Conservation (phyloP, 2,797 vertebrate genomes). For the Tauraco hartlaubi region DNA sequence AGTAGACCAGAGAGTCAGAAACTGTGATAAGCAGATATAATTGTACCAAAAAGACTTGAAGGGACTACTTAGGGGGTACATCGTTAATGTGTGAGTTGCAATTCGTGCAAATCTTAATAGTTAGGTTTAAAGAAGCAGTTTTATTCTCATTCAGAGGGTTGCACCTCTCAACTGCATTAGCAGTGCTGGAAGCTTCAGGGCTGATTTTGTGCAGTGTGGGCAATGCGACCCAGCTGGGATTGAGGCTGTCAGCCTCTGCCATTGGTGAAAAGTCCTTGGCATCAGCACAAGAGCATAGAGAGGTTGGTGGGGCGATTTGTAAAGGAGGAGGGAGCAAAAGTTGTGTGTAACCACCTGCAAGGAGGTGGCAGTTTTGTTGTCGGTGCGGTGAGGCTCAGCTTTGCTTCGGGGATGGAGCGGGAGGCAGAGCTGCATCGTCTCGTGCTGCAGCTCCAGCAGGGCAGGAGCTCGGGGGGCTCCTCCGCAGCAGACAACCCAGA, state of each 20-base stretch:
- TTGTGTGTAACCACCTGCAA: not conserved
- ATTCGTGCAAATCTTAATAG: not conserved
- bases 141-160: not conserved
- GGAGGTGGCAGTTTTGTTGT: not conserved
- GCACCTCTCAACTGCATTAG: not conserved
- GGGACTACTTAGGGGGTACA: not conserved
- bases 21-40: not conserved
- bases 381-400: not conserved
- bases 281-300: not conserved
- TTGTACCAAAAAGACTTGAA: not conserved
- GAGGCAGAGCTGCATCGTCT: not conserved
- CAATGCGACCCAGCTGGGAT: not conserved
- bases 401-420: not conserved
- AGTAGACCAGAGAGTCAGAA: not conserved
- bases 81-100: not conserved
- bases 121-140: not conserved
- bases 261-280: fast-evolving
- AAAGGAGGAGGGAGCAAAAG: not conserved
- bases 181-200: not conserved
- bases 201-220: not conserved
- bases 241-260: not conserved
- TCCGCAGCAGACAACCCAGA: fast-evolving
- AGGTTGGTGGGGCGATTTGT: not conserved
- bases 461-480: not conserved
- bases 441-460: fast-evolving